Percentiles rank a stretch among this genome's conserved stretches.
Conservation (phyloP, 2,888 invertebrate genomes). For the Calliopum simillimum region DNA sequence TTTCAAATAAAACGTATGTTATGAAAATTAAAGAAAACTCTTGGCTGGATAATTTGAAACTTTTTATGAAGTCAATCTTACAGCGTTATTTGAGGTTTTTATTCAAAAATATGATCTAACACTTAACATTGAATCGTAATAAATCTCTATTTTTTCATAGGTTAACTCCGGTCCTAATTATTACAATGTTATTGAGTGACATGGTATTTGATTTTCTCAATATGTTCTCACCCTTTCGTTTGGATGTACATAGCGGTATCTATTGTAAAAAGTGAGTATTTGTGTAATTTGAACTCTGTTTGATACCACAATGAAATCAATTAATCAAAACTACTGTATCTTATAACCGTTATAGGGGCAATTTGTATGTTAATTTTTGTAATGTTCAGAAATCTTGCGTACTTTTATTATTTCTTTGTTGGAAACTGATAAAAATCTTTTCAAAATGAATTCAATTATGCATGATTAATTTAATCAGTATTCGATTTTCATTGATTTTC, state of each 20-base stretch:
- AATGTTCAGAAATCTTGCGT: too few relatives aligned
- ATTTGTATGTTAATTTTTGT: slow-evolving; percentile 27
- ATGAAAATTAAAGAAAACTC: slow-evolving; percentile 47
- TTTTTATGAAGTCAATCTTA: slow-evolving; percentile 51
- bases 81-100: slow-evolving; percentile 57
- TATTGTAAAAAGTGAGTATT: slow-evolving; percentile 56
- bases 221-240: slow-evolving; percentile 56
- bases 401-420: too few relatives aligned
- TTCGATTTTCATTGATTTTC: slow-evolving; percentile 46
- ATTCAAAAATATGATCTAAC: not conserved
- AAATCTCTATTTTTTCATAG: slow-evolving; percentile 46
- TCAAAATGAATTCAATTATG: too few relatives aligned
- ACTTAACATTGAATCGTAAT: slow-evolving; percentile 2
- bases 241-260: slow-evolving; percentile 54
- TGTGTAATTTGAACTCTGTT: not conserved
- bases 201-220: slow-evolving; percentile 53
- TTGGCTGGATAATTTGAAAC: slow-evolving; percentile 47
- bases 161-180: slow-evolving; percentile 56
- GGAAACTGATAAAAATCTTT: too few relatives aligned
- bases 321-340: not conserved
- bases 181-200: slow-evolving; percentile 55
- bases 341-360: slow-evolving; percentile 19
- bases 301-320: not conserved
- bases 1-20: slow-evolving; percentile 50
- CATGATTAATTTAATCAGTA: slow-evolving; percentile 44